A percentile compares a stretch with the other conserved stretches of the same genome.
These are phyloP conservation scores for Pollenia angustigena DNA, from an alignment of 2,888 invertebrate species.

Conservation along the genomic window DNA sequence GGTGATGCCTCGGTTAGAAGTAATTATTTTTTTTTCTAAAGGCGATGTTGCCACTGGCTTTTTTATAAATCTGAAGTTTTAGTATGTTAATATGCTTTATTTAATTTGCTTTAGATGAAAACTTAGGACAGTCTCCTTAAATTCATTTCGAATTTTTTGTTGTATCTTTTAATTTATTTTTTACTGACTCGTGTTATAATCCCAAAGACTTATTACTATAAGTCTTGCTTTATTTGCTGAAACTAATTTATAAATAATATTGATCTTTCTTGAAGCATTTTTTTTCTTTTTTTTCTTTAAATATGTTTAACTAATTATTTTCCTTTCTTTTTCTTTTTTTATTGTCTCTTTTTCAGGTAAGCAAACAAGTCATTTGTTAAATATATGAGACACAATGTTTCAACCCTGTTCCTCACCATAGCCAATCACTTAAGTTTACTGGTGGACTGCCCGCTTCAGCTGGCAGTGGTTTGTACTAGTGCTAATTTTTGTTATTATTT, in stretches of 20 bases:
- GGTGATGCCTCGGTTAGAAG: no score
- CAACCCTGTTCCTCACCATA: not conserved
- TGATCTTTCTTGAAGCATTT: constrained; percentile 28
- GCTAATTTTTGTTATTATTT: constrained; percentile 9
- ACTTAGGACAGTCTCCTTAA: no score
- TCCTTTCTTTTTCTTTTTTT: constrained; percentile 57
- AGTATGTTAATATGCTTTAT: no score
- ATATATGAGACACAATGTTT: constrained; percentile 11
- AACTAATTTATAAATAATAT: constrained; percentile 56
- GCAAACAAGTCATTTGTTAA: constrained; percentile 55
- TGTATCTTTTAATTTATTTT: constrained; percentile 8
- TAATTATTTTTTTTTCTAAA: no score
- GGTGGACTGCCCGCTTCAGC: not conserved
- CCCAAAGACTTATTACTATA: constrained; percentile 8
- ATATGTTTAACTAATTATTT: constrained; percentile 59
- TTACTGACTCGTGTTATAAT: constrained; percentile 13
- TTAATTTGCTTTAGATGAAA: no score
- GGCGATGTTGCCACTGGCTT: no score
- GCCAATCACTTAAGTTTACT: not conserved
- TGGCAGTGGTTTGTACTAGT: constrained; percentile 35
- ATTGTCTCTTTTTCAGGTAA: constrained; percentile 72
- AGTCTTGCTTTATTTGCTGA: constrained; percentile 31
- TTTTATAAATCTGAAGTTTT: no score
- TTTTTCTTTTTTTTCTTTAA: constrained; percentile 11
- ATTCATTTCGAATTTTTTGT: no score